Evolutionary conservation across 2,113 vertebrate genomes (phyloP).

Genomic region (Chamaetylas fuelleborni): DNA sequence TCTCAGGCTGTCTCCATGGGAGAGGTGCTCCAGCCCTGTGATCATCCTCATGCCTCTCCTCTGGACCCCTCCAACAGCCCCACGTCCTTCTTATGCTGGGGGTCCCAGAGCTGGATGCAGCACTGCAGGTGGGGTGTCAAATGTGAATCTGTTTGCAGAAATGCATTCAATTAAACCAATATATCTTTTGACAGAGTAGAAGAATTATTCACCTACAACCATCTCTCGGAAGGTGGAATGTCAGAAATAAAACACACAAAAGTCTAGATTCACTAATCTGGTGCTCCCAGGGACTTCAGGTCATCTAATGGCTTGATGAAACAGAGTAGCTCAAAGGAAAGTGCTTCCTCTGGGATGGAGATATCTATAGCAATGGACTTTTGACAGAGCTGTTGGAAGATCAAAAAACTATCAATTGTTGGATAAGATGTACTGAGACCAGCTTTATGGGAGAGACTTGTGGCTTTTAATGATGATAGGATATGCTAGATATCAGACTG

Average conservation of each 20-base stretch:
- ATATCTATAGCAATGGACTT: background rate
- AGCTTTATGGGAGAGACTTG: background rate
- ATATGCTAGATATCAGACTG: background rate
- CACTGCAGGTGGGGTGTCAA: background rate
- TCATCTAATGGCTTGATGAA: conserved; percentile 43
- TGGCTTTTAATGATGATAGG: background rate
- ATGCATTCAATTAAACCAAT: conserved; percentile 14
- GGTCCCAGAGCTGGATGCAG: background rate
- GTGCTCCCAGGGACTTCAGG: conserved; percentile 4
- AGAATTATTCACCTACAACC: background rate
- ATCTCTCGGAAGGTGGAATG: background rate
- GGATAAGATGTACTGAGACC: background rate
- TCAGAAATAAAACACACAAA: background rate
- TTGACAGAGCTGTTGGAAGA: conserved; percentile 14
- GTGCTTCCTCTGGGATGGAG: background rate
- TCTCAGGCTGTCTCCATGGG: background rate
- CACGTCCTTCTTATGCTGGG: background rate
- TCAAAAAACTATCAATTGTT: background rate
- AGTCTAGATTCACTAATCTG: conserved; percentile 8
- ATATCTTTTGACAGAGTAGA: background rate
- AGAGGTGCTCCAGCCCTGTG: background rate
- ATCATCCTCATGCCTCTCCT: background rate
- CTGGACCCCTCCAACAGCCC: background rate
- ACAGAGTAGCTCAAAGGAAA: conserved; percentile 5
- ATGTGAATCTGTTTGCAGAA: background rate